Base-by-base conservation (phyloP, 2,113 vertebrate species). In the Nothobranchius furzeri region DNA sequence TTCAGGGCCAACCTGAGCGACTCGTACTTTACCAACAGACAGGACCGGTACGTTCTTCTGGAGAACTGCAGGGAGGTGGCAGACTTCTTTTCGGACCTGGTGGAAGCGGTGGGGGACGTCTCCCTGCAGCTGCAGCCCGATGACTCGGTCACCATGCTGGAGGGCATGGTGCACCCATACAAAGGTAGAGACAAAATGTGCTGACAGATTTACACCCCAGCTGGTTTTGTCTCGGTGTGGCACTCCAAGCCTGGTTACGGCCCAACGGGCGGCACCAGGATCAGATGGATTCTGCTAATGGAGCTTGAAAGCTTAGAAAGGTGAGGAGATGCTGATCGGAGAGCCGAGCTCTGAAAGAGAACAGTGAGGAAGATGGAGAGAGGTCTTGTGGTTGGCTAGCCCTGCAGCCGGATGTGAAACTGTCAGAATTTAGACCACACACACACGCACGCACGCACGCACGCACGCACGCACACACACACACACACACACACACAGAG, bases 1-100 rank as follows among this genome's bases (percentile, higher is more conserved):
- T 35, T 14, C 79, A 98, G 98, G 0, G 98, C 97, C 43, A 99
- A 99, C 91, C 91, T 98, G 88, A 99, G 98, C 53, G 97, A 98
- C 83, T 96, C 96, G 40, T 99, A 99, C 92, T 99, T 99, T 92
- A 98, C 95, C 84, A 98, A 98, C 73, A 93, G 98, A 9, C 98
- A 99, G 92, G 98, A 99, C 86, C 96, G 97, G 55, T 99, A 98
- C n/a, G 90, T 98, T 56, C 88, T 99, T 79, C 90, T 99, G 84
- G 95, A 92, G 91, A 93, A 96, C 89, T 98, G 96, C 46, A 60
- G 81, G 0, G 95, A 98, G 80, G 85, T 99, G 0, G 95, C 95
- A 0, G 94, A 99, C 89, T 99, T 99, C 91, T 99, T 99, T 89
- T 93, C 94, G 0, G 94, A 96, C 51, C 90, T 99, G 2, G 96